Conservation (phyloP, 2,113 vertebrate genomes). For the Leuciscus idus region DNA sequence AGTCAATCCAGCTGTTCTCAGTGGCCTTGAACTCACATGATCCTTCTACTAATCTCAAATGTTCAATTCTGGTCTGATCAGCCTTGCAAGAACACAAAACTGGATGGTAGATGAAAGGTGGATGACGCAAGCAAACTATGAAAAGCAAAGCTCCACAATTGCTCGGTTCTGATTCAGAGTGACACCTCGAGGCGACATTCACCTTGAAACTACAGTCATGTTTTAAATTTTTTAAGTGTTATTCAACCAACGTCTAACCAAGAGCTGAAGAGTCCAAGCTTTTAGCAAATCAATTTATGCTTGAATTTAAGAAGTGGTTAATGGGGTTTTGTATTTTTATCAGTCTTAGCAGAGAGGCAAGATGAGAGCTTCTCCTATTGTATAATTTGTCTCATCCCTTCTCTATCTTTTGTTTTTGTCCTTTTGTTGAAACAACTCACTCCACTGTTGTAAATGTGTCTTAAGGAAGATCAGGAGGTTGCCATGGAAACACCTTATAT, state of each 20-base stretch:
- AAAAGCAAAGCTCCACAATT: conserved; percentile 15
- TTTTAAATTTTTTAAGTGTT: not conserved
- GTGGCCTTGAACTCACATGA: not conserved
- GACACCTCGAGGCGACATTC: not conserved
- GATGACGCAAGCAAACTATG: not conserved
- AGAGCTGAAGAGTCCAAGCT: not conserved
- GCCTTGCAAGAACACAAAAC: conserved; percentile 6
- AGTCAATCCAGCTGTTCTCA: not conserved
- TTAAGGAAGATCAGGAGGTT: conserved; percentile 32
- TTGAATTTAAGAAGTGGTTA: not conserved
- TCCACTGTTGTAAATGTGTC: not conserved
- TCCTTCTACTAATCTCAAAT: conserved; percentile 28
- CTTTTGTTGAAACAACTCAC: conserved; percentile 30
- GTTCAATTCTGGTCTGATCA: conserved; percentile 22
- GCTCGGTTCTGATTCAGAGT: not conserved
- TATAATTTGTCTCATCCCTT: conserved; percentile 12
- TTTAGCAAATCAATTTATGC: not conserved
- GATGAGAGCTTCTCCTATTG: conserved; percentile 11
- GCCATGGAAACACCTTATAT: conserved; percentile 51
- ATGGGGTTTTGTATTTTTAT: not conserved
- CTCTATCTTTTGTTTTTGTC: conserved; percentile 9
- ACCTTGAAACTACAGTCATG: not conserved
- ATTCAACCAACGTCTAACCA: not conserved
- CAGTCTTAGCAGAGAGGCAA: not conserved
- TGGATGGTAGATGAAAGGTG: not conserved